A percentile compares a stretch with the other conserved stretches of the same genome.
Evolutionary conservation across 2,113 vertebrate species (phyloP).

Genomic region (Pithys albifrons): DNA sequence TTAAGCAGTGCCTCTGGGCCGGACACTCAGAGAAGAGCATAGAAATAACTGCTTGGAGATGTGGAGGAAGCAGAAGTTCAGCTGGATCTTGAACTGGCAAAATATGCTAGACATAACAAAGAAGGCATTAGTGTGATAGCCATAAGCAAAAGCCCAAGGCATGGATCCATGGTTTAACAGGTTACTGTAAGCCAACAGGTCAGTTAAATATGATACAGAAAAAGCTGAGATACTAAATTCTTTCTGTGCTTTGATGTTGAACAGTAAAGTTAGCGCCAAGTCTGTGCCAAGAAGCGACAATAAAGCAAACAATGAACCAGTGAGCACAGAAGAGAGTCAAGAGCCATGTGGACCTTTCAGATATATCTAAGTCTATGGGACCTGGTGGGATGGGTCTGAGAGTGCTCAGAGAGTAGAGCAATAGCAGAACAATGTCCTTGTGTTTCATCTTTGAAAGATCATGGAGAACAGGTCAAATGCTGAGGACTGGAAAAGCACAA

Average conservation of each 20-base stretch:
- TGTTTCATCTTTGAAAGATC: not conserved
- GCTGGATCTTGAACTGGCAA: not conserved
- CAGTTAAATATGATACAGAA: not conserved
- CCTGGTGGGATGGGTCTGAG: not conserved
- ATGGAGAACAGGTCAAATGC: not conserved
- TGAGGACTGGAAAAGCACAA: not conserved
- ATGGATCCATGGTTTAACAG: not conserved
- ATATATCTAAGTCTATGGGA: rapidly evolving
- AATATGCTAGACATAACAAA: not conserved
- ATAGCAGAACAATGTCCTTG: not conserved
- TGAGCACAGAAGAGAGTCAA: not conserved
- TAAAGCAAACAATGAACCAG: not conserved
- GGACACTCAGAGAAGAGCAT: not conserved
- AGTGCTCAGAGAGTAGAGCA: not conserved
- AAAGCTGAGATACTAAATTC: not conserved
- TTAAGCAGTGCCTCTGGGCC: not conserved
- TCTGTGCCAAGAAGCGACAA: not conserved
- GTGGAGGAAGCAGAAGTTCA: not conserved
- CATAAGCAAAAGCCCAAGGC: not conserved
- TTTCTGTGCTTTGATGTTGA: not conserved
- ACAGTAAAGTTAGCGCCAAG: not conserved
- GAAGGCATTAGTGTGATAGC: not conserved
- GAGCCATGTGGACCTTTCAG: not conserved
- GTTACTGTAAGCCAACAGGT: not conserved
- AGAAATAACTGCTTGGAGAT: not conserved